Evolutionary conservation across 2,888 invertebrate genomes (phyloP).

Genomic region (Sussaba pulchella): DNA sequence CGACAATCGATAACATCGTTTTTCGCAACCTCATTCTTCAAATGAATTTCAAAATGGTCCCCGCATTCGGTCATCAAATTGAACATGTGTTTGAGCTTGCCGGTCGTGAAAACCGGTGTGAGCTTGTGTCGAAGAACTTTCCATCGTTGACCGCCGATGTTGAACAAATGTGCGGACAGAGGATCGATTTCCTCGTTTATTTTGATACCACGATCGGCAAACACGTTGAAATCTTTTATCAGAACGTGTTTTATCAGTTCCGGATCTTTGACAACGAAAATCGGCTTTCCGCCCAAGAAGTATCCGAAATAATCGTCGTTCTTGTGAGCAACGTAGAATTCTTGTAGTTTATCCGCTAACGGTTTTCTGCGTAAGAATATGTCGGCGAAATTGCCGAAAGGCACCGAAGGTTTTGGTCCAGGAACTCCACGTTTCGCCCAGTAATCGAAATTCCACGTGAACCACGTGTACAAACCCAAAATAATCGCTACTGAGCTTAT

Average conservation of each 20-base stretch:
- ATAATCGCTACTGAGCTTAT: constrained; percentile 16
- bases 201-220: constrained; percentile 78
- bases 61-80: constrained; percentile 74
- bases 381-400: not conserved
- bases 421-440: not conserved
- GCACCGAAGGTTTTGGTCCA: not conserved
- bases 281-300: constrained; percentile 74
- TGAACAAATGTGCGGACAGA: constrained; percentile 76
- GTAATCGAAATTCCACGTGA: constrained; percentile 19
- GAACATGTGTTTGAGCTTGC: constrained; percentile 81
- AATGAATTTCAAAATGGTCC: constrained; percentile 65
- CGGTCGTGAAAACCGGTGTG: constrained; percentile 82
- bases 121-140: constrained; percentile 79
- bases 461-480: constrained; percentile 43
- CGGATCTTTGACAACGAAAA: constrained; percentile 77
- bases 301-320: constrained; percentile 73
- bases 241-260: constrained; percentile 78
- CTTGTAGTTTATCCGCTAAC: constrained; percentile 26
- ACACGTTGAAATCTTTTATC: constrained; percentile 79
- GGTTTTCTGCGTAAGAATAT: not conserved
- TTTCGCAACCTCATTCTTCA: constrained; percentile 46
- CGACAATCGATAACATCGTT: constrained; percentile 55
- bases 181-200: constrained; percentile 77
- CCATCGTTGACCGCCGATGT: constrained; percentile 78
- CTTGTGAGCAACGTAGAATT: constrained; percentile 70